A percentile compares a stretch with the other conserved stretches of the same genome.
Evolutionary conservation across 1,140 invertebrate species (phyloP).

Genomic region (Metaphire vulgaris): DNA sequence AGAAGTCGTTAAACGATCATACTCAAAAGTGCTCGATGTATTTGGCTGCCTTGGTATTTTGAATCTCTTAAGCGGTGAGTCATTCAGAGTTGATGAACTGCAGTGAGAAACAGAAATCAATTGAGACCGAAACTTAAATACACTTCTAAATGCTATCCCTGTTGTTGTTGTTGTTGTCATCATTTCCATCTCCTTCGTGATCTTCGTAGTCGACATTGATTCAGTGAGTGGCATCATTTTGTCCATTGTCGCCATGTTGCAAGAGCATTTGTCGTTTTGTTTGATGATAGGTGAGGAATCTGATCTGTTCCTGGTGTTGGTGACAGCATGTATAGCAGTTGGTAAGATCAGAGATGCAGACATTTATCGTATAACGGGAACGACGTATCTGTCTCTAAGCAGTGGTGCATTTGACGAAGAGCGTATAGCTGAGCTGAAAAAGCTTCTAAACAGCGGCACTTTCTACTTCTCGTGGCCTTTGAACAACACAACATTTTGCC

Average conservation of each 20-base stretch:
- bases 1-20: slow-evolving; percentile 75
- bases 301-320: slow-evolving; percentile 72
- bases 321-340: slow-evolving; percentile 89
- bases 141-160: background rate
- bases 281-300: background rate
- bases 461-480: slow-evolving; percentile 87
- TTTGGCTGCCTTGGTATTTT: slow-evolving; percentile 87
- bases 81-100: slow-evolving; percentile 14
- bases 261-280: background rate
- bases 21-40: slow-evolving; percentile 80
- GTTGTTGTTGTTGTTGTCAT: background rate
- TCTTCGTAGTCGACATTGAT: background rate
- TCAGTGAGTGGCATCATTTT: background rate
- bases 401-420: slow-evolving; percentile 68
- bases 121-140: background rate
- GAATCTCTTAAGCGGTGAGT: slow-evolving; percentile 68
- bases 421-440: slow-evolving; percentile 71
- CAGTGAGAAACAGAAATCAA: background rate
- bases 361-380: slow-evolving; percentile 87
- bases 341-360: slow-evolving; percentile 88
- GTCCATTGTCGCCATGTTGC: background rate
- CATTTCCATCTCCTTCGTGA: background rate
- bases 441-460: slow-evolving; percentile 88
- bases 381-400: slow-evolving; percentile 76
- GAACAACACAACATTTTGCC: slow-evolving; percentile 60